Conservation (phyloP, 2,113 vertebrate genomes). For the Machaerirhynchus nigripectus region DNA sequence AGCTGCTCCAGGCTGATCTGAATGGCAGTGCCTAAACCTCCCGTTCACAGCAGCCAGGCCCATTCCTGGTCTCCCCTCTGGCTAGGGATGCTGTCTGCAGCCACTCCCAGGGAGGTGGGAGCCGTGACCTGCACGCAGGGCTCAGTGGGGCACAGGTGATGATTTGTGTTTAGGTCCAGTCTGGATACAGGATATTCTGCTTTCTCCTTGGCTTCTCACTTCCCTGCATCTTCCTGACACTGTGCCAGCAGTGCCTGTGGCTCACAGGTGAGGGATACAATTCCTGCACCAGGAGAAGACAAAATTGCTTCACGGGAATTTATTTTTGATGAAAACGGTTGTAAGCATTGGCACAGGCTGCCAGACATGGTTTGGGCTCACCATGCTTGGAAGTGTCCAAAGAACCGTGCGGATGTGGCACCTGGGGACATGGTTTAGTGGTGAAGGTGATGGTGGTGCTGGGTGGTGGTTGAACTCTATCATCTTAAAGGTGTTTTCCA, state of each 20-base stretch:
- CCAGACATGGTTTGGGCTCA: not conserved
- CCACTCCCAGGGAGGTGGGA: not conserved
- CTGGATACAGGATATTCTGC: not conserved
- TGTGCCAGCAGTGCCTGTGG: not conserved
- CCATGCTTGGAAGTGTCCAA: not conserved
- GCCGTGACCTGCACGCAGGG: not conserved
- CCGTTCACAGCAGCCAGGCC: not conserved
- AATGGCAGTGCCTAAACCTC: not conserved
- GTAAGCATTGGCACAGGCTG: not conserved
- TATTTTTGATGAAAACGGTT: not conserved
- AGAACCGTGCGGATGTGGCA: accelerated
- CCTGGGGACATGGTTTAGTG: not conserved
- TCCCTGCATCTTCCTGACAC: not conserved
- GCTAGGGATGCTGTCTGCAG: not conserved
- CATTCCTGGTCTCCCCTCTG: not conserved
- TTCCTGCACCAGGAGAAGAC: not conserved
- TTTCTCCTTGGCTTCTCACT: not conserved
- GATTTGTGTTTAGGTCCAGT: not conserved
- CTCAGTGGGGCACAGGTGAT: not conserved
- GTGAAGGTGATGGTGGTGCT: not conserved
- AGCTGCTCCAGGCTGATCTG: not conserved
- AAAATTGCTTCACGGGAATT: not conserved
- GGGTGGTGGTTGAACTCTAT: not conserved
- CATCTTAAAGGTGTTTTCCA: not conserved
- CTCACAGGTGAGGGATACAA: not conserved